Conservation (phyloP, 2,888 invertebrate genomes). For the Megastigmus dorsalis region DNA sequence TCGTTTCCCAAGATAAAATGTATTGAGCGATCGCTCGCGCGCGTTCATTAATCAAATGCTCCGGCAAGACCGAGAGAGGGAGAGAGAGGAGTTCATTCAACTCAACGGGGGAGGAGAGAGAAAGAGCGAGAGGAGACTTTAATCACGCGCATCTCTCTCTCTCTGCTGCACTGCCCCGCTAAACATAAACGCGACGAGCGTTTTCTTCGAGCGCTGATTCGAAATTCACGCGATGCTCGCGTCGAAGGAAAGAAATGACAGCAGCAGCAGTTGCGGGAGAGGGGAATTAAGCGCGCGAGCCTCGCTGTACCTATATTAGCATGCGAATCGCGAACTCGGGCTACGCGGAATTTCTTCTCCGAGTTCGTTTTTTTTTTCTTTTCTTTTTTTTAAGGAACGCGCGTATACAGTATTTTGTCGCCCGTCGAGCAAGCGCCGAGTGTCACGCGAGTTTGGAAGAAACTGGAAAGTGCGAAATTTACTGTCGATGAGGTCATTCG, state of each 20-base stretch:
- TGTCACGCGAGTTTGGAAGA: conserved; percentile 10
- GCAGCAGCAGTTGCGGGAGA: not conserved
- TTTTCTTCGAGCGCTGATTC: not conserved
- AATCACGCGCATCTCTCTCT: conserved; percentile 6
- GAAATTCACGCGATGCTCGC: conserved; percentile 12
- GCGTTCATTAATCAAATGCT: conserved; percentile 45
- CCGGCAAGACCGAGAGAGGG: not conserved
- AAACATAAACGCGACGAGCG: not conserved
- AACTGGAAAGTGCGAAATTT: conserved; percentile 40
- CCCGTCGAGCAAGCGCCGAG: too few species aligned
- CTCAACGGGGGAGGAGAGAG: too few species aligned
- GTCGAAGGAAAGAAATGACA: conserved; percentile 5
- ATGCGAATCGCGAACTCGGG: conserved; percentile 13
- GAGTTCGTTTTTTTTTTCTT: too few species aligned
- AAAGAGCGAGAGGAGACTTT: too few species aligned
- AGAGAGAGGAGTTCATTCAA: conserved; percentile 47
- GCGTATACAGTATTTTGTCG: too few species aligned
- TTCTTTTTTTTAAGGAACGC: too few species aligned
- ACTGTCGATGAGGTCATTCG: conserved; percentile 27
- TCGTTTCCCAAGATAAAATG: conserved; percentile 25
- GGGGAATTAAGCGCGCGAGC: not conserved
- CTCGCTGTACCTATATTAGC: conserved; percentile 12
- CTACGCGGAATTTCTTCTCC: conserved; percentile 3
- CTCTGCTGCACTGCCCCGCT: not conserved
- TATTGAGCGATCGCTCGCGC: not conserved